A percentile compares a stretch with the other conserved stretches of the same genome.
These are phyloP conservation scores for Luperina testacea DNA, from an alignment of 2,888 invertebrate genomes.

Conservation along the genomic window DNA sequence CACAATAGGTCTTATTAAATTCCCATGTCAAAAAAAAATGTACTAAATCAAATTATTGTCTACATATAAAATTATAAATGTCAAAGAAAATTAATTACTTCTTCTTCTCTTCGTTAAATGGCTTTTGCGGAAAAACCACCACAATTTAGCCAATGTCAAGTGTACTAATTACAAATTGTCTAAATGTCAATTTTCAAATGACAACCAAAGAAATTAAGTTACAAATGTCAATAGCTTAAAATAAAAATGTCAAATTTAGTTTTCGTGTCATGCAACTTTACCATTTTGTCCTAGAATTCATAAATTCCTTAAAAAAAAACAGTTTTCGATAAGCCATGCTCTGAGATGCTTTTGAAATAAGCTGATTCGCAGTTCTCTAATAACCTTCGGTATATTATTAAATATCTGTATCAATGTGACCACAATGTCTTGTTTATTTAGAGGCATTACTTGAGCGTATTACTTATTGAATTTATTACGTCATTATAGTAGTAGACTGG, in stretches of 20 bases:
- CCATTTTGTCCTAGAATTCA: neutral
- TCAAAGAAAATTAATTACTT: neutral
- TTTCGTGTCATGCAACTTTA: neutral
- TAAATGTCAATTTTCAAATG: neutral
- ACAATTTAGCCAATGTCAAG: no score
- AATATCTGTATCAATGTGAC: neutral
- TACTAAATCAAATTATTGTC: neutral
- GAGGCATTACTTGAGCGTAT: neutral
- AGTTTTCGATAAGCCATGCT: no score
- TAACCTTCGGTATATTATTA: no score
- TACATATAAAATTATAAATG: neutral
- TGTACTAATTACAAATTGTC: neutral
- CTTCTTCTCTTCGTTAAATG: no score
- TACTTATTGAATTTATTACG: slow-evolving; percentile 68
- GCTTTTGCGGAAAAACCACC: no score
- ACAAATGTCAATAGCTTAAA: neutral
- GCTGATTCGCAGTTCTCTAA: no score
- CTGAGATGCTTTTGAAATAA: no score
- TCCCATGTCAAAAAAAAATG: no score
- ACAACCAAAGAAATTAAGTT: neutral
- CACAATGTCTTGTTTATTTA: slow-evolving; percentile 28
- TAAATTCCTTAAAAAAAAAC: no score
- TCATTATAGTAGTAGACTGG: slow-evolving; percentile 64
- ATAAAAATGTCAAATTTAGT: neutral
- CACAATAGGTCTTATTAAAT: no score